Conservation (phyloP, 35 echinoderm and acorn worm genomes). For the Eucidaris tribuloides region DNA sequence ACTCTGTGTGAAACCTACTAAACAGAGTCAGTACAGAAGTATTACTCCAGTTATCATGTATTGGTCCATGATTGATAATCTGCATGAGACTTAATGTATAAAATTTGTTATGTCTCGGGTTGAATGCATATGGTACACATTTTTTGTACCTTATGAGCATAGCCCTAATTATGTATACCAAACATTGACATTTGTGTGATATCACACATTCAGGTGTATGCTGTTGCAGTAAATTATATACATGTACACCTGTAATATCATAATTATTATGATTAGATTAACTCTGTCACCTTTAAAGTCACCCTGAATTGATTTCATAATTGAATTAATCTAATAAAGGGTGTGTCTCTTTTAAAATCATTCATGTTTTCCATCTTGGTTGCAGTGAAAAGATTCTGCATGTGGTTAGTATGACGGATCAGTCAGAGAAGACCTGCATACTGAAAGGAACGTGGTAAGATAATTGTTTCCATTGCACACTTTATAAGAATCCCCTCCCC, state of each 20-base stretch:
- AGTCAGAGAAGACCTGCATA: slow-evolving; percentile 8
- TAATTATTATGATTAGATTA: background rate
- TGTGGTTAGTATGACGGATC: slow-evolving; percentile 7
- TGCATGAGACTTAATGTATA: too few species aligned
- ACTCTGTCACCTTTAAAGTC: background rate
- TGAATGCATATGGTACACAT: too few species aligned
- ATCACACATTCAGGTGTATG: background rate
- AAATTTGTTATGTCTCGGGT: too few species aligned
- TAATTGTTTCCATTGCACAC: background rate
- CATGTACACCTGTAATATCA: background rate
- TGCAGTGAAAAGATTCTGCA: slow-evolving; percentile 36
- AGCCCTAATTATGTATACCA: too few species aligned
- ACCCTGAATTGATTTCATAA: background rate
- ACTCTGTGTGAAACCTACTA: too few species aligned
- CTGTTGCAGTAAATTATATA: background rate
- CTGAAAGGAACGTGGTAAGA: slow-evolving; percentile 59
- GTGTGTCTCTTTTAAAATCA: background rate
- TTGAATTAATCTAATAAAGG: background rate
- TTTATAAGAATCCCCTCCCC: background rate
- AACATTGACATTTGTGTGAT: too few species aligned
- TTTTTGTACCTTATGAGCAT: too few species aligned
- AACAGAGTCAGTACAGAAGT: too few species aligned
- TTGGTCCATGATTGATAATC: too few species aligned
- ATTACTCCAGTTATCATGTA: too few species aligned
- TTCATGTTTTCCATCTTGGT: background rate